Base-by-base conservation (phyloP, 1,140 invertebrate genomes). In the Centruroides sculpturatus region DNA sequence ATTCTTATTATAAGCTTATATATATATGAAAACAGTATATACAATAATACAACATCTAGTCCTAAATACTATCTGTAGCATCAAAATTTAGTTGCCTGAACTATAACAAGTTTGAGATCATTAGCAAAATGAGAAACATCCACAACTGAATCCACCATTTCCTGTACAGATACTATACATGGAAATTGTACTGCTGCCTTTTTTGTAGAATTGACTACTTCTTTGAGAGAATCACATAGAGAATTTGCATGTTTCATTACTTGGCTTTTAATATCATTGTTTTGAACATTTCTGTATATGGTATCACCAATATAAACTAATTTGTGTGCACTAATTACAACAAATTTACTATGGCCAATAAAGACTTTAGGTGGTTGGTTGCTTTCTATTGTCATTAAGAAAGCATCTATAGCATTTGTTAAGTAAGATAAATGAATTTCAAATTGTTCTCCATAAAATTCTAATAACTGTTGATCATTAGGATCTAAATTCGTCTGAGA, bases 361-460 rank as follows among this genome's bases (percentile, higher is more conserved):
- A 95, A 94, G 57, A 90, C 85, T 74, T 91, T 90, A 0, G 92
- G 92, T 9, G 91, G 89, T 72, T 92, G 88, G 70, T 92, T 92
- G 71, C 86, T 87, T 68, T 92, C 87, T 34, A 97, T 86, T 3
- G 89, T 90, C 59, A 86, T 79, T 6, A 95, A 79, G 74, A 97
- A 95, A 1, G 87, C 88, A 70, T 93, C 89, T 62, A 96, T 92
- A 10, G 91, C 87, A 64, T 88, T 87, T 59, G 86, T 85, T 47
- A 96, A 77, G 69, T 90, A 83, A 11, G 82, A 83, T 64, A 87
- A 83, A 72, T 92, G 89, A 10, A 83, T 85, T 48, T 86, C 83
- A 49, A 87, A 82, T 74, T 93, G 89, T 55, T 82, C 82, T 5
- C 85, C 84, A 72, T 94, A 95, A 73, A 92, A 94, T 35, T 82